These are phyloP conservation scores for Apis florea DNA, from an alignment of 1,140 invertebrate species.

Conservation along the genomic window DNA sequence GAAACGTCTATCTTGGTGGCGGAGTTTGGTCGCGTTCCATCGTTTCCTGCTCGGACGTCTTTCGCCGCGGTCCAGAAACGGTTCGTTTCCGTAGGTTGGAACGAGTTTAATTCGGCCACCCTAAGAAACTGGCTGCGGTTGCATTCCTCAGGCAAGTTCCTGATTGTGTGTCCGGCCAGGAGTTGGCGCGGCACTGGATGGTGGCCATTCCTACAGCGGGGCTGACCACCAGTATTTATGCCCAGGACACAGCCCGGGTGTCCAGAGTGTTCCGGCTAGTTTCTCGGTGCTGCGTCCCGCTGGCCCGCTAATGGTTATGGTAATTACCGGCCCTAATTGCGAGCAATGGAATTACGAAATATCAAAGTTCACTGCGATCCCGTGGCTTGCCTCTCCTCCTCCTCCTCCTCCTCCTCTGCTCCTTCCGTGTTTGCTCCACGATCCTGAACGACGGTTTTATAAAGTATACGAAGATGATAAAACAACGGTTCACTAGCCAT, in stretches of 20 bases:
- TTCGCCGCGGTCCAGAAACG: slow-evolving; percentile 46
- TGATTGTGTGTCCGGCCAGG: slow-evolving; percentile 72
- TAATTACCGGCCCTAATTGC: slow-evolving; percentile 80
- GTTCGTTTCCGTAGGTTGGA: slow-evolving; percentile 48
- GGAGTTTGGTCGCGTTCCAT: slow-evolving; percentile 58
- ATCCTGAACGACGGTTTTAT: slow-evolving; percentile 37
- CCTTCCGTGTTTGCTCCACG: slow-evolving; percentile 40
- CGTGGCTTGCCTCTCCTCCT: slow-evolving; percentile 47
- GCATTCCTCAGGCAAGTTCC: slow-evolving; percentile 74
- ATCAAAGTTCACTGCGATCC: slow-evolving; percentile 75
- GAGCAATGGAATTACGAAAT: slow-evolving; percentile 80
- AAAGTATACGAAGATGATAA: background rate
- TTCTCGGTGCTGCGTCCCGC: slow-evolving; percentile 61
- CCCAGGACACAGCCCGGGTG: slow-evolving; percentile 67
- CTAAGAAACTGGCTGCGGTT: slow-evolving; percentile 74
- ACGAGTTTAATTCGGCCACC: slow-evolving; percentile 74
- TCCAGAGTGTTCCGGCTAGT: slow-evolving; percentile 66
- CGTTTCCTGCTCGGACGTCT: slow-evolving; percentile 58
- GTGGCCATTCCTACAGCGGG: slow-evolving; percentile 54
- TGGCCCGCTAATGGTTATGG: slow-evolving; percentile 79
- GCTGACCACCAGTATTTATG: slow-evolving; percentile 75
- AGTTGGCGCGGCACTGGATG: slow-evolving; percentile 59
- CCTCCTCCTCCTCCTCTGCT: slow-evolving; percentile 32
- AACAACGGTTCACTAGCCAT: too few species aligned
- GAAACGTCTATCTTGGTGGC: slow-evolving; percentile 2